phyloP scores from a whole-genome alignment of 2,797 vertebrate genomes.

The Rallus crepitans region DNA sequence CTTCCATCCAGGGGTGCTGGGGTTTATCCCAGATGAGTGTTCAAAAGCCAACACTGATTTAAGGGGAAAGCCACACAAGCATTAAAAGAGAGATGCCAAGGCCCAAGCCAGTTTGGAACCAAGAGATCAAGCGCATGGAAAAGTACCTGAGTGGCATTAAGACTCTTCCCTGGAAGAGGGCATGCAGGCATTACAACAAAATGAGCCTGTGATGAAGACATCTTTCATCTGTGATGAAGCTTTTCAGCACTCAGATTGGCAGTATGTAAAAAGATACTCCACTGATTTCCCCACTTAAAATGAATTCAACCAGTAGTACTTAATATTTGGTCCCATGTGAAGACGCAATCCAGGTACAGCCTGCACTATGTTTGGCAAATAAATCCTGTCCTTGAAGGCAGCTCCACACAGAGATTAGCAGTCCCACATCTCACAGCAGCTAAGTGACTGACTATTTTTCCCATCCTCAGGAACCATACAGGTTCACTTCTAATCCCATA shows the following conservation, averaged over 20 bases:
- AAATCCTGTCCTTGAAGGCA: not conserved
- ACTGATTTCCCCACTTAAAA: not conserved
- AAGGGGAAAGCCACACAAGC: not conserved
- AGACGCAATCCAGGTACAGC: not conserved
- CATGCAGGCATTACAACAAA: not conserved
- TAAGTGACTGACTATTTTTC: rapidly evolving
- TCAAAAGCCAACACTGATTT: not conserved
- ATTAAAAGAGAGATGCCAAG: not conserved
- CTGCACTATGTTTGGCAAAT: not conserved
- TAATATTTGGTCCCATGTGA: not conserved
- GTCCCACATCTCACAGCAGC: not conserved
- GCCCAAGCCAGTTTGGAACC: not conserved
- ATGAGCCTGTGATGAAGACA: not conserved
- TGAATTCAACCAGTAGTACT: not conserved
- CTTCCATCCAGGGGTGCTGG: not conserved
- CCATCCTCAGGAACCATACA: not conserved
- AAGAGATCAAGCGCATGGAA: not conserved
- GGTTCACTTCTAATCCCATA: not conserved
- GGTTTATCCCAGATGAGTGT: not conserved
- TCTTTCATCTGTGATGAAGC: too few species aligned
- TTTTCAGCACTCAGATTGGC: not conserved
- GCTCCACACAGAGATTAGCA: not conserved
- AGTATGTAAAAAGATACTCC: not conserved
- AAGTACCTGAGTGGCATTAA: not conserved
- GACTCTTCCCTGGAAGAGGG: not conserved